Base-by-base conservation (phyloP, 2,888 invertebrate genomes). In the Eurytoma californica region DNA sequence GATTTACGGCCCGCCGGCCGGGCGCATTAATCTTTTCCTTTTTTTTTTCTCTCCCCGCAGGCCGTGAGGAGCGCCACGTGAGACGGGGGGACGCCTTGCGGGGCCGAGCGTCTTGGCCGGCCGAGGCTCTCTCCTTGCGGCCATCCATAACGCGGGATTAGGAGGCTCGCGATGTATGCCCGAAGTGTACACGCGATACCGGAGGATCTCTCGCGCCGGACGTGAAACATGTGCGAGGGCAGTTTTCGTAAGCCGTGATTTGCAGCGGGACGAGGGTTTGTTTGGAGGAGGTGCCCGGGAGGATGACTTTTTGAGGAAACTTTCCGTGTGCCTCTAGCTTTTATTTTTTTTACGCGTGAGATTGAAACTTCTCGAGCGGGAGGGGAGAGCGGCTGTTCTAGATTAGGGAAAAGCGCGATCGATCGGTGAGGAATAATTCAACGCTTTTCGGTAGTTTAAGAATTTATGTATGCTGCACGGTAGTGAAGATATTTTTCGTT, bases 71-170 rank as follows among this genome's bases (percentile, higher is more conserved):
- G 30, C 30, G 39, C 61, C 16, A 61, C 63, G 63, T 63, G 63
- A 63, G 63, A 63, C 39, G 28, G 18, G 47, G 57, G 18, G 49
- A 51, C 51, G 61, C 30, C 18, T 39, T 16, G 68, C 60, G 47
- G 28, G 55, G 13, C n/a, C 30, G 55, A 55, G 70, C 47, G 24
- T 58, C 39, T 39, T 39, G 24, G 39, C 39, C 39, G 39, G 39
- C 20, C 24, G 39, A 58, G 9, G 24, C 53, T 51, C 30, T 16
- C 30, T n/a, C 20, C 13, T 47, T 30, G 67, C 16, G 68, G 51
- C 75, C 75, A 75, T 75, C 67, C 39, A 75, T 75, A 75, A 75
- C 60, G 60, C 61, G 24, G 75, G 75, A 75, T 75, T 75, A 75
- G 75, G 73, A 66, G 74, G 66, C 18, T 9, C 16, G 60, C 28